Conservation (phyloP, 2,888 invertebrate genomes). For the Tipula lateralis region DNA sequence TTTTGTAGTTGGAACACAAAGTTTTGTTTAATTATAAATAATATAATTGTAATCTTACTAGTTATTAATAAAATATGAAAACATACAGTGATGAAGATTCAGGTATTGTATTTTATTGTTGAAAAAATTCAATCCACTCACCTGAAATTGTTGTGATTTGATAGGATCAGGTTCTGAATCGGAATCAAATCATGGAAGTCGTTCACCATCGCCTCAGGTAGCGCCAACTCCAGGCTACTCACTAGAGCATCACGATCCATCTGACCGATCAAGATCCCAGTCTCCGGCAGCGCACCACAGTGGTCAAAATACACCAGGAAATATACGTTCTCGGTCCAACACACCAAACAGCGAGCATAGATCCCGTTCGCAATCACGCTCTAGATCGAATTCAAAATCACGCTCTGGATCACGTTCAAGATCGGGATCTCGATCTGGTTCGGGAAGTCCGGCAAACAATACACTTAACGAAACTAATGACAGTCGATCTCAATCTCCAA, state of each 20-base stretch:
- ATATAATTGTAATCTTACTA: background rate
- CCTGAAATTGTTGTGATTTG: background rate
- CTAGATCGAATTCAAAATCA: slow-evolving; percentile 44
- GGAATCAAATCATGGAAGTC: slow-evolving; percentile 42
- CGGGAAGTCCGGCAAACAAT: slow-evolving; percentile 37
- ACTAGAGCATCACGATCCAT: slow-evolving; percentile 37
- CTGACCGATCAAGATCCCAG: background rate
- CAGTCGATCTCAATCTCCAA: slow-evolving; percentile 45
- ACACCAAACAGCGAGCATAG: slow-evolving; percentile 39
- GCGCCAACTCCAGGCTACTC: slow-evolving; percentile 39
- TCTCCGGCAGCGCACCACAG: slow-evolving; percentile 36
- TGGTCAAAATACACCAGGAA: slow-evolving; percentile 37
- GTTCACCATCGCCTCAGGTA: slow-evolving; percentile 42
- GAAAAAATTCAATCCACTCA: background rate
- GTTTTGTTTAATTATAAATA: background rate
- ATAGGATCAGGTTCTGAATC: slow-evolving; percentile 40
- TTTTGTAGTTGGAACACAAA: background rate
- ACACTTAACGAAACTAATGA: slow-evolving; percentile 29
- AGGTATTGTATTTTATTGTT: background rate
- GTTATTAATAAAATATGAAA: background rate
- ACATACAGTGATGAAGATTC: slow-evolving; percentile 26
- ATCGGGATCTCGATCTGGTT: slow-evolving; percentile 37
- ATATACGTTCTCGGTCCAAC: slow-evolving; percentile 37
- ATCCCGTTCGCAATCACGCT: slow-evolving; percentile 43
- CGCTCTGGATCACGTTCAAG: slow-evolving; percentile 38